phyloP scores from a whole-genome alignment of 1,140 invertebrate species.

The Meloidogyne exigua region DNA sequence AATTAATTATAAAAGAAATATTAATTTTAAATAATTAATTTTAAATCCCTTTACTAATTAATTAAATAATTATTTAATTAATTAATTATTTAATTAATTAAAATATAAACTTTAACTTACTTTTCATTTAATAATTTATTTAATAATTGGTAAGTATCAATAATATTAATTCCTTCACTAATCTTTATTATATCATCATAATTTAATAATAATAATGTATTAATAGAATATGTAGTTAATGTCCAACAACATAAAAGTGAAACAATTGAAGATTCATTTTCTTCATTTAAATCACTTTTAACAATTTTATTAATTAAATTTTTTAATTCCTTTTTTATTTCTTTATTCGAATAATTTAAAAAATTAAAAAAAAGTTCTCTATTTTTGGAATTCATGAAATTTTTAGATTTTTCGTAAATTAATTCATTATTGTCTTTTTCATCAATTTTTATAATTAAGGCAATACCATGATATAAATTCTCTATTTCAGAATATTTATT shows the following conservation, averaged over 20 bases:
- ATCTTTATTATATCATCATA: background rate
- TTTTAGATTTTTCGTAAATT: background rate
- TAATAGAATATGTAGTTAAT: background rate
- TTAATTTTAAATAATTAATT: too few relatives aligned
- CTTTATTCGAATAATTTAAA: background rate
- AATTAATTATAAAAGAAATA: background rate
- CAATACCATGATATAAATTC: background rate
- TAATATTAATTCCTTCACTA: background rate
- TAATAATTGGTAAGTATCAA: background rate
- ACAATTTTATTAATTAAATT: background rate
- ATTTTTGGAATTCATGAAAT: background rate
- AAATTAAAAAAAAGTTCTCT: constrained; percentile 1
- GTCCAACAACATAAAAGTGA: background rate
- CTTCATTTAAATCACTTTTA: background rate
- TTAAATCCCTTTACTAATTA: too few relatives aligned
- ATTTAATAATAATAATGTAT: background rate
- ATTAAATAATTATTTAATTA: too few relatives aligned
- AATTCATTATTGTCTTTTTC: background rate
- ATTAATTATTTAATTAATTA: background rate
- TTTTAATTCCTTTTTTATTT: background rate
- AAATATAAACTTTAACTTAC: background rate
- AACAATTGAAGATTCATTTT: background rate
- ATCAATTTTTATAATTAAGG: background rate
- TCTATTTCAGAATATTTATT: background rate
- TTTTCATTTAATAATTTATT: background rate